Evolutionary conservation across 1,140 invertebrate species (phyloP), one percentile per base, ranked within the genome.

Genomic region (Plectus sambesii): DNA sequence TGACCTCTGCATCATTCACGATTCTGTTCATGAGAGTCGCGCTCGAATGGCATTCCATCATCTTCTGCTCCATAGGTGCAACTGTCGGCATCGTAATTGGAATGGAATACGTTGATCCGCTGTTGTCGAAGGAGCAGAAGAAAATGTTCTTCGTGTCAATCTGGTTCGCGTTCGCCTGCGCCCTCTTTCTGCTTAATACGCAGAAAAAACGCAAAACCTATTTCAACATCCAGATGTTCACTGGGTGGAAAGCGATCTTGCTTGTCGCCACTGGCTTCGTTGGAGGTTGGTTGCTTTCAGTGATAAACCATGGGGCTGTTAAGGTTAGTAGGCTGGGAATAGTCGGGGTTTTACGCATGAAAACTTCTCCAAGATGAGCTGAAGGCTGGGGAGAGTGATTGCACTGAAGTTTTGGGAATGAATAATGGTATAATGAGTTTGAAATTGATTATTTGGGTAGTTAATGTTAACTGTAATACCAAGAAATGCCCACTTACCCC

Each of bases 91-190:
- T 53, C 24, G 40, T 59, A 24, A 0, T 58, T 20, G 56, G 56
- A 6, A 38, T 59, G n/a, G 33, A 58, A 19, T 9, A 22, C 37
- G 30, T 60, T 20, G 55, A 56, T 25, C 47, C 26, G 2, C 12
- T 22, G 9, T 39, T 56, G 19, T 40, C 24, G 6, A 22, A 36
- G 9, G 15, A 29, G 15, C 45, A 60, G 45, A 62, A 62, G 60
- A 62, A 66, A 42, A 65, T 68, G 59, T 27, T 62, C 17, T 66
- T 66, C 43, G 63, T 66, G 15, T 55, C 54, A 3, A 62, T 64
- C 23, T 66, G 63, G 59, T 63, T 60, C 36, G 48, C 63, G 5
- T 66, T 66, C 47, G 64, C 63, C 6, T 51, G 64, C 29, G 57
- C 59, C 4, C 45, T 66, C 2, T 60, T 61, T 29, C 37, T 68